Conservation (phyloP, 1,140 invertebrate genomes). For the Steinernema feltiae region DNA sequence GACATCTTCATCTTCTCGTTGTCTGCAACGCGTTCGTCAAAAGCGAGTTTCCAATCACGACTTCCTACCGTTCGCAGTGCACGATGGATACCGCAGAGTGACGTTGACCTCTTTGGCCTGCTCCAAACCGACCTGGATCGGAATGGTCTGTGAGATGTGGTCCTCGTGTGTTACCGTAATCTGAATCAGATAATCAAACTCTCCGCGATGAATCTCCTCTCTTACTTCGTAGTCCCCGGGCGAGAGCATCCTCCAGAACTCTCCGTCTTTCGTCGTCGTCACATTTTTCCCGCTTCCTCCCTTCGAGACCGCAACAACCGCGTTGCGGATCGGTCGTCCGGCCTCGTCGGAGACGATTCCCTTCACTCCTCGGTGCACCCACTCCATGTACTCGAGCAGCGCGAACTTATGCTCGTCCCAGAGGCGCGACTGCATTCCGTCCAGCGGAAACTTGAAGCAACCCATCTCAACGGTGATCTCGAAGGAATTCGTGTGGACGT, state of each 20-base stretch:
- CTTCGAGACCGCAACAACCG: constrained; percentile 68
- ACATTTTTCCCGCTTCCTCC: constrained; percentile 69
- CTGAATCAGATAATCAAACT: no score
- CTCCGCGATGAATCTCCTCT: background rate
- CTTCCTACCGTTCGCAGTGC: background rate
- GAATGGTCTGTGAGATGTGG: background rate
- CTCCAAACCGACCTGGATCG: background rate
- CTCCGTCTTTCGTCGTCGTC: constrained; percentile 69
- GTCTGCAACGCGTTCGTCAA: background rate
- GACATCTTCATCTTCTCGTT: constrained; percentile 6
- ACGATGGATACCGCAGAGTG: background rate
- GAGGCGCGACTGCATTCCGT: constrained; percentile 69
- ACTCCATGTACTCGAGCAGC: constrained; percentile 75
- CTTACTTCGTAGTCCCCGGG: constrained; percentile 80
- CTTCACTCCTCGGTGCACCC: constrained; percentile 78
- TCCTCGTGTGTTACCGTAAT: constrained; percentile 56
- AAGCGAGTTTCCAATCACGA: background rate
- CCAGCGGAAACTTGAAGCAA: constrained; percentile 80
- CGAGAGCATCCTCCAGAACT: constrained; percentile 82
- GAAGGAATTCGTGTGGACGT: constrained; percentile 81
- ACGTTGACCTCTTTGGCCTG: background rate
- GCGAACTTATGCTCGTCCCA: constrained; percentile 84
- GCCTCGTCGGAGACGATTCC: constrained; percentile 76
- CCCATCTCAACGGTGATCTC: constrained; percentile 90
- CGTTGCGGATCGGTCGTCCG: constrained; percentile 69